Percentiles rank a stretch among this genome's conserved stretches.
These are phyloP conservation scores for Galerucella calmariensis DNA, from an alignment of 2,888 invertebrate genomes.

Conservation along the genomic window DNA sequence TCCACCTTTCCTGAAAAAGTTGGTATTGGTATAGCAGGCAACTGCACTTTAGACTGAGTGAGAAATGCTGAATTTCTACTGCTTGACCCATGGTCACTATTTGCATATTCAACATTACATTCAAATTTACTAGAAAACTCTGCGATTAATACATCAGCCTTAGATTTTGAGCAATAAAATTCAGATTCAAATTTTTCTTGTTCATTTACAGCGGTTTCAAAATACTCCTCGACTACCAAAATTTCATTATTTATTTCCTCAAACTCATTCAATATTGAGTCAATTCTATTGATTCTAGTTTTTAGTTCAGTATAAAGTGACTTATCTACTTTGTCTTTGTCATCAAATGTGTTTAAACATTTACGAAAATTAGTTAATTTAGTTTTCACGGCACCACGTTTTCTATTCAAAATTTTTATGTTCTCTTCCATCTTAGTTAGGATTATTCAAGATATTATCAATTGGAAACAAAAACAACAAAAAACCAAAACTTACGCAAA, in stretches of 20 bases:
- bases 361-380: conserved; percentile 16
- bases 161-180: neutral
- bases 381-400: conserved; percentile 1
- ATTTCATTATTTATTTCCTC: too few relatives aligned
- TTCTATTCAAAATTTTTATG: conserved; percentile 7
- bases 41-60: neutral
- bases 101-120: neutral
- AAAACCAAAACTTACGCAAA: neutral
- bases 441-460: neutral
- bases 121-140: neutral
- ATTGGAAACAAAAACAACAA: neutral
- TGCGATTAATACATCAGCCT: neutral
- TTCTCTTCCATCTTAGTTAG: neutral
- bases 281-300: neutral
- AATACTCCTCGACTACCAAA: neutral
- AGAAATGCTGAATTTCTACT: neutral
- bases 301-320: neutral
- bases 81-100: neutral
- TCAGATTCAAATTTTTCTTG: neutral
- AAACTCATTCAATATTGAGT: too few relatives aligned
- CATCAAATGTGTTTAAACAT: conserved; percentile 5
- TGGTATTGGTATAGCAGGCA: conserved; percentile 33
- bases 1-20: conserved; percentile 30
- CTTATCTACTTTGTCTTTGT: neutral
- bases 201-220: neutral